Evolutionary conservation across 1,140 invertebrate species (phyloP).

Genomic region (Tetramorium simillimum): DNA sequence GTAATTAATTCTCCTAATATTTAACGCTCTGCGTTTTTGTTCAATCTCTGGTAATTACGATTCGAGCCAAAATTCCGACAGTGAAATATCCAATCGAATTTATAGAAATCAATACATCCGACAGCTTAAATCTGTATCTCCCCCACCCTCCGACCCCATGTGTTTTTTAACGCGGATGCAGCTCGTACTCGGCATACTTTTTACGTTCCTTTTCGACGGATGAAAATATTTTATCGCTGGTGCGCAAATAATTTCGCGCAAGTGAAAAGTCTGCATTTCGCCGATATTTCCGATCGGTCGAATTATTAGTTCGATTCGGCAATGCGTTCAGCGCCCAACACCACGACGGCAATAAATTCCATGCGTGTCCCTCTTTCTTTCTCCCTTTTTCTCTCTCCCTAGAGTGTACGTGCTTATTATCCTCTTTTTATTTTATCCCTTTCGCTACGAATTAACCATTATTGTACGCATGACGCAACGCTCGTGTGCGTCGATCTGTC

Average conservation of each 20-base stretch:
- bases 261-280: constrained; percentile 33
- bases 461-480: background rate
- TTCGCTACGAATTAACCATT: background rate
- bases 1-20: constrained; percentile 21
- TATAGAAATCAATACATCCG: background rate
- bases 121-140: background rate
- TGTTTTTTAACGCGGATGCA: background rate
- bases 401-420: no score
- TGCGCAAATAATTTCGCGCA: constrained; percentile 26
- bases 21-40: background rate
- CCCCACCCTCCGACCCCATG: no score
- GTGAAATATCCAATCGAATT: constrained; percentile 6
- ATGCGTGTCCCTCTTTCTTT: background rate
- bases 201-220: constrained; percentile 9
- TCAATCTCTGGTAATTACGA: background rate
- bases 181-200: constrained; percentile 5
- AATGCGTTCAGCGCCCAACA: background rate
- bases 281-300: constrained; percentile 35
- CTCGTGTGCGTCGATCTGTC: constrained; percentile 11
- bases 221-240: constrained; percentile 4
- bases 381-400: background rate
- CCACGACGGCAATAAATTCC: constrained; percentile 21
- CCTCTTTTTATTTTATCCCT: background rate
- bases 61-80: background rate
- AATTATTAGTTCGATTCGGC: constrained; percentile 39